phyloP scores from a whole-genome alignment of 1,140 invertebrate species.

The Myzus persicae region DNA sequence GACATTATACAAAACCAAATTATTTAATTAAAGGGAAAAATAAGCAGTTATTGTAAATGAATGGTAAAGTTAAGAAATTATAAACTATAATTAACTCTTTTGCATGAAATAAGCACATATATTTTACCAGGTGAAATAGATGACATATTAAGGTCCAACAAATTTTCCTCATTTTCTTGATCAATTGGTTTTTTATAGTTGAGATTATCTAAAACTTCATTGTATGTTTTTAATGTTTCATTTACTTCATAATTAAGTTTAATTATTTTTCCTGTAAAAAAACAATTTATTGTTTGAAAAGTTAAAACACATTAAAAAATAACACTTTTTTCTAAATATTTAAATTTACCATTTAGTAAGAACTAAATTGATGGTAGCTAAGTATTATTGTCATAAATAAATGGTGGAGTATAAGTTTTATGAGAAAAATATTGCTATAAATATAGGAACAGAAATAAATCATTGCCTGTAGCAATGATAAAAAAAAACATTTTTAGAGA shows the following conservation, averaged over 20 bases:
- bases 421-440: no score
- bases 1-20: neutral
- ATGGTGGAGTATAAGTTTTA: no score
- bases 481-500: no score
- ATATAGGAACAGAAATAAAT: no score
- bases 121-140: conserved; percentile 31
- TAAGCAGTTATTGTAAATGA: neutral
- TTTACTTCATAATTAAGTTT: conserved; percentile 59
- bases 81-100: neutral
- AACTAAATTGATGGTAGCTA: no score
- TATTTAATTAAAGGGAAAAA: neutral
- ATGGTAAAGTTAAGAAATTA: neutral
- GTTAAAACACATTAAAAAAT: neutral
- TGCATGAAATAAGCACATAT: neutral
- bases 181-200: neutral
- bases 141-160: conserved; percentile 30
- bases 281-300: neutral
- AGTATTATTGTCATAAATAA: no score
- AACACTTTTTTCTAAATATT: neutral
- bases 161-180: conserved; percentile 35
- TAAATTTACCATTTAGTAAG: neutral
- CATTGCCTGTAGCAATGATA: no score
- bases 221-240: conserved; percentile 56
- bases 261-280: conserved; percentile 50
- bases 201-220: conserved; percentile 19